Percentiles rank a stretch among this genome's conserved stretches.
Conservation (phyloP, 2,113 vertebrate species). For the Pycnonotus jocosus region DNA sequence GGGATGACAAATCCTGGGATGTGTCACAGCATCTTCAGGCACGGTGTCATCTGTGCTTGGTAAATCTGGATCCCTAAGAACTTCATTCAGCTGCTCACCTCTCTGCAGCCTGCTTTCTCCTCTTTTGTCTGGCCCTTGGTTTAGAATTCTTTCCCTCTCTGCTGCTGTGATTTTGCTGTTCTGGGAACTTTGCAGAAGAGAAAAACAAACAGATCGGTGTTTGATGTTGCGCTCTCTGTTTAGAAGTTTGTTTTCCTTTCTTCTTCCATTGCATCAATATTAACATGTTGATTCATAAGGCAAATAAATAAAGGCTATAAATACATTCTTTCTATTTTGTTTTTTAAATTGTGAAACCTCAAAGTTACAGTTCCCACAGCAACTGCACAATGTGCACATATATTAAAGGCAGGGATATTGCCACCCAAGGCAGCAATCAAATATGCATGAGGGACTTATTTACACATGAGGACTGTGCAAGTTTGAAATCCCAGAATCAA, state of each 20-base stretch:
- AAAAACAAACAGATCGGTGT: conserved; percentile 45
- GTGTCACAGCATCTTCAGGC: neutral
- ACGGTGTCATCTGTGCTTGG: rapidly evolving
- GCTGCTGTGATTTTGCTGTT: neutral
- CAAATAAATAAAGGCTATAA: conserved; percentile 44
- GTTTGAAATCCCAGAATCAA: neutral
- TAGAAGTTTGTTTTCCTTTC: conserved; percentile 51
- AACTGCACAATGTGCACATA: conserved; percentile 23
- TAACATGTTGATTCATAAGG: conserved; percentile 43
- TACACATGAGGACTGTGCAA: neutral
- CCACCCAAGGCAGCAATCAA: conserved; percentile 12
- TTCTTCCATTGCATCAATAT: conserved; percentile 53
- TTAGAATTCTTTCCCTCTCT: neutral
- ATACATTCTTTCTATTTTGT: neutral
- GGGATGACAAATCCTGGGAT: neutral
- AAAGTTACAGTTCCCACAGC: conserved; percentile 57
- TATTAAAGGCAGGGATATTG: conserved; percentile 9
- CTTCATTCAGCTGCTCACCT: neutral
- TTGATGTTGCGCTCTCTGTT: conserved; percentile 25
- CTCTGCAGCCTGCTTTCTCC: neutral
- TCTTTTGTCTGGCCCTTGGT: neutral
- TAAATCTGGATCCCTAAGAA: neutral
- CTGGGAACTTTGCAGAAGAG: neutral
- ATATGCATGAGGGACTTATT: neutral
- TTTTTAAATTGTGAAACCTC: neutral